Conservation (phyloP, 2,888 invertebrate genomes). For the Suillia variegata region DNA sequence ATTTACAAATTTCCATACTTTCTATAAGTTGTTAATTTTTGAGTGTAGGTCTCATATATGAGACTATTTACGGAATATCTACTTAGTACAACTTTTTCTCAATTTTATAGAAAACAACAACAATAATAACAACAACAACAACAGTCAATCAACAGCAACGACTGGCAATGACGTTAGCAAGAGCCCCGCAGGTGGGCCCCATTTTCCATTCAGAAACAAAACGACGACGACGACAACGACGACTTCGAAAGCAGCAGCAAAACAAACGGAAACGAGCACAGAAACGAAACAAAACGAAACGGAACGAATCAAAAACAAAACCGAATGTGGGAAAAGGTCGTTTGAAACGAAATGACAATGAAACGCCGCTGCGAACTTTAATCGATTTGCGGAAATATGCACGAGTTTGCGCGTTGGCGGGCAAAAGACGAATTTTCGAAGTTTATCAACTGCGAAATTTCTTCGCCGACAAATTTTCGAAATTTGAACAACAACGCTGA, state of each 20-base stretch:
- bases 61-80: too few relatives aligned
- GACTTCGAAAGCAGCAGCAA: background rate
- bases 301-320: background rate
- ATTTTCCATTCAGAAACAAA: too few relatives aligned
- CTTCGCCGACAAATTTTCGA: too few relatives aligned
- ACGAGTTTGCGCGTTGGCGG: constrained; percentile 40
- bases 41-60: too few relatives aligned
- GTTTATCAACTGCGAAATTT: too few relatives aligned
- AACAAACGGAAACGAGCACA: background rate
- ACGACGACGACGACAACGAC: too few relatives aligned
- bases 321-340: background rate
- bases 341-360: constrained; percentile 10
- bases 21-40: too few relatives aligned
- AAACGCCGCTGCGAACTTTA: constrained; percentile 23
- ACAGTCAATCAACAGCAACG: background rate
- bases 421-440: too few relatives aligned
- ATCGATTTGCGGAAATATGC: constrained; percentile 46
- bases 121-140: background rate
- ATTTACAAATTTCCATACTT: too few relatives aligned
- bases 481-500: too few relatives aligned
- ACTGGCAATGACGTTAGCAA: background rate
- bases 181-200: too few relatives aligned
- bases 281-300: background rate
- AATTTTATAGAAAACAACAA: background rate
- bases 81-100: too few relatives aligned